Conservation (phyloP, 2,888 invertebrate genomes). For the Auanema sp. region DNA sequence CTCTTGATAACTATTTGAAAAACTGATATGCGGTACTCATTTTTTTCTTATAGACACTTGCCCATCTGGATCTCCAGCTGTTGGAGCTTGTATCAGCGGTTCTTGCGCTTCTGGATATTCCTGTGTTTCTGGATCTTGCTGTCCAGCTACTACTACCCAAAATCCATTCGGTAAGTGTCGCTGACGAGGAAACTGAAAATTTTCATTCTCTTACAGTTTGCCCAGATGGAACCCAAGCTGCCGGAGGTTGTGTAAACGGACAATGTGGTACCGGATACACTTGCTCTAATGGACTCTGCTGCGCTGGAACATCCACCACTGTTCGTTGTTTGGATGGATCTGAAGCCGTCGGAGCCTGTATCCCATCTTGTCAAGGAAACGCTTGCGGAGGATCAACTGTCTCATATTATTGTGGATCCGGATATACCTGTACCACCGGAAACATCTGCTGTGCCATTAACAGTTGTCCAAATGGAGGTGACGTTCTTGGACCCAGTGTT, state of each 20-base stretch:
- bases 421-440: conserved; percentile 62
- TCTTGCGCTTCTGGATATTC: conserved; percentile 55
- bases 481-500: conserved; percentile 58
- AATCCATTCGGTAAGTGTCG: conserved; percentile 43
- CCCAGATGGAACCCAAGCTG: conserved; percentile 63
- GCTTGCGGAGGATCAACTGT: conserved; percentile 45
- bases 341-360: conserved; percentile 54
- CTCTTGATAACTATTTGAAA: neutral
- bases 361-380: conserved; percentile 48
- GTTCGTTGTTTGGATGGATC: conserved; percentile 58
- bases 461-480: conserved; percentile 58
- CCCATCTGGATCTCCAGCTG: conserved; percentile 51
- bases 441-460: conserved; percentile 62
- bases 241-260: conserved; percentile 63
- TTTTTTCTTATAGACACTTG: conserved; percentile 40
- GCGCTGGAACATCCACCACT: conserved; percentile 54
- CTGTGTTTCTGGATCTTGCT: conserved; percentile 50
- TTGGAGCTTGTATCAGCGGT: conserved; percentile 49
- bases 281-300: conserved; percentile 63
- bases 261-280: conserved; percentile 63
- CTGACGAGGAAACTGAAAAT: conserved; percentile 10
- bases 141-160: conserved; percentile 40
- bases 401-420: conserved; percentile 57
- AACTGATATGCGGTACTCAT: neutral
- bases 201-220: conserved; percentile 42